Evolutionary conservation across 2,888 invertebrate genomes (phyloP).

Genomic region (Dryobotodes eremita): DNA sequence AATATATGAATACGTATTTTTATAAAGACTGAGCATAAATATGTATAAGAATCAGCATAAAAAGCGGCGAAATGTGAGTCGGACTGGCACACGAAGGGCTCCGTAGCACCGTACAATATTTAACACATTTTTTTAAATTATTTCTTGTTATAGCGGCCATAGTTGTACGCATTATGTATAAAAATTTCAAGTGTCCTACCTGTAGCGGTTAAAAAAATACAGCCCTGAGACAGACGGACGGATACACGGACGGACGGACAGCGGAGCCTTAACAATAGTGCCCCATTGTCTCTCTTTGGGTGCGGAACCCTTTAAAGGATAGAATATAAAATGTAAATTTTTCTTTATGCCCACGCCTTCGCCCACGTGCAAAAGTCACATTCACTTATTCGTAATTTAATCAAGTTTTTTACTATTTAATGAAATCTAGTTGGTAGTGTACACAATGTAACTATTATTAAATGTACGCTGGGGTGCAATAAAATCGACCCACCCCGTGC

Average conservation of each 20-base stretch:
- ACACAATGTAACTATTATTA: not conserved
- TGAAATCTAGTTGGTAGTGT: not conserved
- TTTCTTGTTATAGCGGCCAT: not conserved
- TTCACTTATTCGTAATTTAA: not conserved
- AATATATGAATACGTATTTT: slow-evolving; percentile 20
- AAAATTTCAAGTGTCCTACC: not conserved
- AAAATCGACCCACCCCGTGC: too few species aligned
- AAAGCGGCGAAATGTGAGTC: not conserved
- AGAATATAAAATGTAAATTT: not conserved
- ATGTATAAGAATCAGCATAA: not conserved
- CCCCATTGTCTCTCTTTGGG: not conserved
- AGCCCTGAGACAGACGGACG: not conserved
- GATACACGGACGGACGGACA: not conserved
- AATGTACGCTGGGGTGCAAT: too few species aligned
- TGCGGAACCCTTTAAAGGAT: not conserved
- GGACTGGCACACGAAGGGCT: not conserved
- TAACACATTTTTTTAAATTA: not conserved
- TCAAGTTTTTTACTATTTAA: not conserved
- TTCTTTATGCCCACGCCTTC: not conserved
- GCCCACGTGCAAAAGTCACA: not conserved
- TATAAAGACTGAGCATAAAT: not conserved
- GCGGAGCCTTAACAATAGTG: not conserved
- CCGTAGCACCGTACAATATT: not conserved
- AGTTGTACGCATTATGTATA: not conserved
- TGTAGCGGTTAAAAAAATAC: not conserved